Percentiles rank a stretch among this genome's conserved stretches.
These are phyloP conservation scores for Teleogryllus oceanicus DNA, from an alignment of 2,888 invertebrate species.

Conservation along the genomic window DNA sequence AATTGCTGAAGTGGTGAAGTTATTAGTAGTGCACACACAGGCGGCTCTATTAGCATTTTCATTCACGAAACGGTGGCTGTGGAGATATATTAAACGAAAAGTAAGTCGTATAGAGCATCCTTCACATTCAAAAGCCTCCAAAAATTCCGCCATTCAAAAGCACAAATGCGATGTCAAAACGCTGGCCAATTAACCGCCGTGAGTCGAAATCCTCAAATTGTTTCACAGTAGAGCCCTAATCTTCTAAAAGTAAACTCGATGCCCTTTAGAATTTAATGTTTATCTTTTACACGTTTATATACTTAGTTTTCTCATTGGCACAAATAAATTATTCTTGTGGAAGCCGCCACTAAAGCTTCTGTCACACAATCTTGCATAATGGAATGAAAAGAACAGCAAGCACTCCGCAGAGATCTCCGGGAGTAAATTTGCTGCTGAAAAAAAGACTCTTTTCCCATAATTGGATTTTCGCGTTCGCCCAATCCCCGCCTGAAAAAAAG, in stretches of 20 bases:
- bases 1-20: neutral
- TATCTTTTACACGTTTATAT: slow-evolving; percentile 10
- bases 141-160: slow-evolving; percentile 7
- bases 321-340: neutral
- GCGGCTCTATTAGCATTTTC: neutral
- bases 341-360: neutral
- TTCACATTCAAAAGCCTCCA: neutral
- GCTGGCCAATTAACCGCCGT: slow-evolving; percentile 5
- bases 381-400: neutral
- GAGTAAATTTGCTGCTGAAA: no score
- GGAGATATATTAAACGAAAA: slow-evolving; percentile 2
- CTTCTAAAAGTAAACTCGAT: slow-evolving; percentile 18
- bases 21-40: slow-evolving; percentile 1
- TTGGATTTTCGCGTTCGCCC: no score
- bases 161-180: slow-evolving; percentile 18
- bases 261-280: slow-evolving; percentile 18
- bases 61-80: neutral
- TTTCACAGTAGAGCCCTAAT: slow-evolving; percentile 6
- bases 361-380: neutral
- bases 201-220: slow-evolving; percentile 3
- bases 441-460: no score
- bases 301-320: slow-evolving; percentile 18
- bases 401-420: no score
- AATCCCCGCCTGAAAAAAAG: no score
- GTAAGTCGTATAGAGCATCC: neutral